Evolutionary conservation across 2,888 invertebrate species (phyloP), one percentile per base, ranked within the genome.

Genomic region (Nymphalis urticae): DNA sequence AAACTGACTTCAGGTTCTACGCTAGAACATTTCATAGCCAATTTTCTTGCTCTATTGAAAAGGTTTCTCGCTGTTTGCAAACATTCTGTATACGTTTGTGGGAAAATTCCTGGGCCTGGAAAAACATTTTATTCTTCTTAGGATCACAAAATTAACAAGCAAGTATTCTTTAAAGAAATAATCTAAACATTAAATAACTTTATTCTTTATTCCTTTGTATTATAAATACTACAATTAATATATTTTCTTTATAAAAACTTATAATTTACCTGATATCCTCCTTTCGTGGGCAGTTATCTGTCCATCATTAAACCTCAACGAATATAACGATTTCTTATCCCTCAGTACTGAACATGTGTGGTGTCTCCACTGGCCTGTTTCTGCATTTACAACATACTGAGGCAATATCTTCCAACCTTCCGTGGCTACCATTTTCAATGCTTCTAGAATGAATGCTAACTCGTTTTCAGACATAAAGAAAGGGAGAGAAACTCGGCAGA

Each of bases 341-440:
- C 96, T 95, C 74, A 96, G 95, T 7, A 96, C 94, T 61, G 95
- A 94, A 83, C 97, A 96, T 0, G 96, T 95, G 79, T 96, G 95
- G 81, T 98, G 97, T 72, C 96, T 94, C 97, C 98, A 98, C 84
- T 97, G 97, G 0, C 97, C 98, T 0, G 97, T 97, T 82, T 97
- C 96, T 7, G 96, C 94, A 82, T 97, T 97, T n/a, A 97, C 94
- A 13, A 95, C 94, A 83, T 98, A 98, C 84, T 97, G 96, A 0
- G 98, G 98, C 64, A 98, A 85, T 54, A 98, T 94, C 80, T 97
- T 97, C 97, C 97, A 97, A 0, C 96, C 98, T 89, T 97, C 96
- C 5, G 96, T 95, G 0, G 97, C 97, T 0, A 97, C 96, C 95
- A 97, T 96, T 84, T 96, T 95, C 21, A 98, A 89, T 0, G 97